A percentile compares a stretch with the other conserved stretches of the same genome.
Conservation (phyloP, 2,113 vertebrate species). For the Urocitellus parryii region DNA sequence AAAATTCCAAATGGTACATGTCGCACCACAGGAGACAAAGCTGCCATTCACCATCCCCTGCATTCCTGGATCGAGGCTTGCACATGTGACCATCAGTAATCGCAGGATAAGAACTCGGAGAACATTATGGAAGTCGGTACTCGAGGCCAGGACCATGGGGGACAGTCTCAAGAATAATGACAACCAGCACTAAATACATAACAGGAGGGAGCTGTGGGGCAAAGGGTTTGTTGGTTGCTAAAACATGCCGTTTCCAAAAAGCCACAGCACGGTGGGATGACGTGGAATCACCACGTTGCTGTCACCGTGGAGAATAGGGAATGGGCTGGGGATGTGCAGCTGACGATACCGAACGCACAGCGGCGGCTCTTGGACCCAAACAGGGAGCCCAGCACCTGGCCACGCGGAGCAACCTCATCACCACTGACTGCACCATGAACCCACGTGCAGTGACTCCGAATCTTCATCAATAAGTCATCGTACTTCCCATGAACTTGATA, state of each 20-base stretch:
- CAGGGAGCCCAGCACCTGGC: background rate
- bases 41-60: background rate
- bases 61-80: background rate
- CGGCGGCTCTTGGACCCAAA: background rate
- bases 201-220: rapidly evolving
- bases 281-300: background rate
- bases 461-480: conserved; percentile 23
- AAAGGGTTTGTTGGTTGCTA: background rate
- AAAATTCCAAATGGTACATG: background rate
- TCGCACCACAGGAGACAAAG: background rate
- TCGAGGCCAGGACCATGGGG: rapidly evolving
- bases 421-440: background rate
- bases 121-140: background rate
- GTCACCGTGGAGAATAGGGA: background rate
- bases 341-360: background rate
- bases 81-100: background rate
- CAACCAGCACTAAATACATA: background rate
- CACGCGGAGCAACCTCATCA: background rate
- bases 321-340: background rate
- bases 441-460: background rate
- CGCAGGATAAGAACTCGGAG: background rate
- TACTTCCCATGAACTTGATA: background rate
- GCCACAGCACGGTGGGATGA: background rate
- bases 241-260: background rate
- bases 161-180: rapidly evolving